Evolutionary conservation across 1,140 invertebrate species (phyloP), one percentile per base, ranked within the genome.

Genomic region (Ips nitidus): DNA sequence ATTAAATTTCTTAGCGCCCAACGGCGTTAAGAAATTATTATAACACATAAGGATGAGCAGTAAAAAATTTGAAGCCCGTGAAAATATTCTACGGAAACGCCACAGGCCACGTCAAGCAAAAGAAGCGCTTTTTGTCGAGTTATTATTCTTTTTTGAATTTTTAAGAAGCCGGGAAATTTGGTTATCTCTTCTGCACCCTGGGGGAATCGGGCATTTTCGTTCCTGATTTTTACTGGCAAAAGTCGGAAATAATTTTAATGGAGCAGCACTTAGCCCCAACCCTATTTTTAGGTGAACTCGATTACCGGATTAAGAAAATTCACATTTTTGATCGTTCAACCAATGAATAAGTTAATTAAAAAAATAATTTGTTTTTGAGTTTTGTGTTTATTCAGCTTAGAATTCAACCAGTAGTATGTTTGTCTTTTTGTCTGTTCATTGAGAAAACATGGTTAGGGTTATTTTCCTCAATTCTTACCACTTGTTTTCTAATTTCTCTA

Each of bases 131-230:
- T 55, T 55, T 55, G n/a, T 38, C n/a, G 52, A 36, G 52, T 55
- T 55, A 55, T 55, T 55, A 55, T 55, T 55, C 52, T 55, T 55
- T 55, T 55, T 55, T 38, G 8, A 55, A 55, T 55, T 55, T 55
- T 55, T 55, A 55, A 55, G 52, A 55, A 38, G 52, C 37, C 52
- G 6, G 52, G 52, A 55, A 55, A 55, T 55, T 55, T 55, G 37
- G 52, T 55, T 55, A 55, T 55, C 52, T 55, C 37, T 37, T 37
- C 7, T 5, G 37, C 37, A 6, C 52, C 37, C 52, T 55, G 2
- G 36, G 45, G 52, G 52, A 55, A 2, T 37, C 6, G 8, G 4
- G 2, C 37, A 37, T 55, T 6, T 37, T 55, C 37, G 36, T 37
- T 55, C 52, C 52, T 36, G 7, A 55, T 55, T 55, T 36, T 55